A percentile compares a stretch with the other conserved stretches of the same genome.
phyloP scores from a whole-genome alignment of 2,888 invertebrate species.

The Tachina fera region DNA sequence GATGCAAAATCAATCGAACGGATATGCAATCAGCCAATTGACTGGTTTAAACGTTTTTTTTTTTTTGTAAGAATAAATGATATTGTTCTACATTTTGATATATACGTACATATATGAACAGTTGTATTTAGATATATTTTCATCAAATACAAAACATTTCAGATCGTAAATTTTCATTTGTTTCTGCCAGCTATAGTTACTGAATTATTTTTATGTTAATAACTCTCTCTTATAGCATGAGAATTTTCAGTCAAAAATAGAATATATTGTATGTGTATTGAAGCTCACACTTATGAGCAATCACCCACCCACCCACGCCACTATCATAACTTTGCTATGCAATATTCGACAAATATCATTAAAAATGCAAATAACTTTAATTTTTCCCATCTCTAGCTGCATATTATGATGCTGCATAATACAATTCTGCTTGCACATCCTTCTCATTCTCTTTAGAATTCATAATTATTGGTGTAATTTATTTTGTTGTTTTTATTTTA shows the following conservation, averaged over 20 bases:
- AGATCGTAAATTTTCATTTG: slow-evolving; percentile 8
- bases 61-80: not conserved
- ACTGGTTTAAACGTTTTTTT: slow-evolving; percentile 21
- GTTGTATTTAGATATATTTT: not conserved
- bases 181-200: not conserved
- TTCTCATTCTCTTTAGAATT: slow-evolving; percentile 20
- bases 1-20: slow-evolving; percentile 11
- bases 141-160: slow-evolving; percentile 9
- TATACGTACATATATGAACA: not conserved
- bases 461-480: slow-evolving; percentile 54
- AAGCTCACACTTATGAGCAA: not conserved
- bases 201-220: slow-evolving; percentile 30
- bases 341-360: slow-evolving; percentile 48
- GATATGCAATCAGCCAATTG: slow-evolving; percentile 19
- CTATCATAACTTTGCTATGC: not conserved
- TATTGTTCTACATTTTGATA: not conserved
- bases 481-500: slow-evolving; percentile 43
- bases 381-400: not conserved
- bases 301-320: not conserved
- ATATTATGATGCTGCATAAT: not conserved
- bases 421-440: not conserved
- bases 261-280: not conserved
- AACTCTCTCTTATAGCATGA: not conserved
- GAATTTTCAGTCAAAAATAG: not conserved
- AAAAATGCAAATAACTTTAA: slow-evolving; percentile 60